Evolutionary conservation across 2,888 invertebrate species (phyloP), one percentile per base, ranked within the genome.

Genomic region (Tachina fera): DNA sequence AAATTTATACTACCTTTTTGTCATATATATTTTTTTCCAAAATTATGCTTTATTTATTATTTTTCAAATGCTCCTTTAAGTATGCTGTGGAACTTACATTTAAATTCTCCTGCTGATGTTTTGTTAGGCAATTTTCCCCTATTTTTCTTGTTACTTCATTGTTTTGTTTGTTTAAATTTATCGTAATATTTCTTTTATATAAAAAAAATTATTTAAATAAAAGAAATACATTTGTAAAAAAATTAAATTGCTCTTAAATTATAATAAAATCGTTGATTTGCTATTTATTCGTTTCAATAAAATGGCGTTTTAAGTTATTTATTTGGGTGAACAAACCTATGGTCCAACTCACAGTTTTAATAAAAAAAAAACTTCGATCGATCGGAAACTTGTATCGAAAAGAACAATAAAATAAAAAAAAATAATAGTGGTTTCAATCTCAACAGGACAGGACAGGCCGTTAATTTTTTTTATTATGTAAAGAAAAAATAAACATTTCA

Each of bases 201-300:
- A 67, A 81, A 81, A 84, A 83, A 82, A 82, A 77, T 72, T 78
- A 82, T 75, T 68, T 75, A 82, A 78, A 75, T 53, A 70, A 84
- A 76, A 68, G 39, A 58, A 56, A 67, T 49, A 41, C 47, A 67
- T 9, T n/a, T 41, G 16, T 22, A n/a, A 19, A 39, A 31, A 31
- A 43, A 39, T 43, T 61, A 53, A 72, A 39, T 47, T 22, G 13
- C 61, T 67, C 79, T 83, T 79, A 76, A 83, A 80, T 83, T 80
- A 72, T 75, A 84, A 75, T 81, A 84, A 87, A 87, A 87, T 87
- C 77, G 84, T 87, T 87, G 84, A 81, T 87, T 84, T 75, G 56
- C 60, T 78, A 61, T 75, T 75, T 74, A 78, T 84, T 84, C 78
- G 84, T 84, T 84, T 77, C 39, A 60, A 80, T 58, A 60, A 76